phyloP scores from a whole-genome alignment of 1,140 invertebrate genomes.

The Brachionus angularis region DNA sequence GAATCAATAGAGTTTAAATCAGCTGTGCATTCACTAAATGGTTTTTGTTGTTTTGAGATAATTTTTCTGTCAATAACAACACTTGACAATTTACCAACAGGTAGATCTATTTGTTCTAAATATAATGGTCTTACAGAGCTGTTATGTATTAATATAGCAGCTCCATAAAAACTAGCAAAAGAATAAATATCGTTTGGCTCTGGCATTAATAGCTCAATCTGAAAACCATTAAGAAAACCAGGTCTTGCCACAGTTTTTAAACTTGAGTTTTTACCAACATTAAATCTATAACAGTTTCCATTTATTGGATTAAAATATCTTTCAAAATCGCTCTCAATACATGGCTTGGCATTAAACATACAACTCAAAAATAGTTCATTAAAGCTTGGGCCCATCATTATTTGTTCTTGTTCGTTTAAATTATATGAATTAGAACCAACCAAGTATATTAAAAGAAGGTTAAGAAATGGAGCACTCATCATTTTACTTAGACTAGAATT shows the following conservation, averaged over 20 bases:
- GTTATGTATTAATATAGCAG: constrained; percentile 17
- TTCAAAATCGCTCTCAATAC: not conserved
- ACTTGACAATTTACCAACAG: not conserved
- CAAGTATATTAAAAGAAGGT: not conserved
- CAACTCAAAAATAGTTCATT: constrained; percentile 16
- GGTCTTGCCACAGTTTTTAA: not conserved
- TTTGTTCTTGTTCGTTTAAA: not conserved
- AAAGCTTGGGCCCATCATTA: not conserved
- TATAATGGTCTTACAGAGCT: not conserved
- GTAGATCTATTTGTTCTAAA: not conserved
- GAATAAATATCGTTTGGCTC: not conserved
- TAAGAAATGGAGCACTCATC: not conserved
- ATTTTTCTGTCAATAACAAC: not conserved
- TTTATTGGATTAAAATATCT: not conserved
- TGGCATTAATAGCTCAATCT: not conserved
- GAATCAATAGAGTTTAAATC: not conserved
- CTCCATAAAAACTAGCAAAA: not conserved
- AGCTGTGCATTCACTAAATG: constrained; percentile 26
- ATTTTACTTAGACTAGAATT: not conserved
- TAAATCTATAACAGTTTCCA: constrained; percentile 17
- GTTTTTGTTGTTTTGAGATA: not conserved
- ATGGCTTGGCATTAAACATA: not conserved
- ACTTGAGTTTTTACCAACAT: not conserved
- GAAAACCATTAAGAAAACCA: constrained; percentile 1
- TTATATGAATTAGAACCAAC: not conserved